phyloP scores from a whole-genome alignment of 2,888 invertebrate species.

The Choreutis nemorana region DNA sequence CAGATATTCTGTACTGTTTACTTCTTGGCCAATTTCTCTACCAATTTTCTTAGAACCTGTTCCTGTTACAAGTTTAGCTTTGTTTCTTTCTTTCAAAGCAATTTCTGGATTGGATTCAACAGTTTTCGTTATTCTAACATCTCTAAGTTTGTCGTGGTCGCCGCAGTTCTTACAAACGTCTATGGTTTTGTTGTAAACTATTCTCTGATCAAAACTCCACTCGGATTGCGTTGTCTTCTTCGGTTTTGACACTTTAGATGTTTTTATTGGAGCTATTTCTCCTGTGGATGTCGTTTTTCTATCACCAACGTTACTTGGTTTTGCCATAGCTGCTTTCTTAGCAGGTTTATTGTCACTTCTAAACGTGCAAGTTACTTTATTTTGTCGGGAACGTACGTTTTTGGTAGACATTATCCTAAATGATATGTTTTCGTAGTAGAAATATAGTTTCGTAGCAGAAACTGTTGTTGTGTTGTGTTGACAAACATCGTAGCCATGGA shows the following conservation, averaged over 20 bases:
- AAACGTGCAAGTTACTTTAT: too few species aligned
- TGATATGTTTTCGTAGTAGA: too few species aligned
- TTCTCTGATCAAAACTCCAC: slow-evolving; percentile 17
- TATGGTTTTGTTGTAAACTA: slow-evolving; percentile 5
- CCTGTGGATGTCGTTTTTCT: slow-evolving; percentile 31
- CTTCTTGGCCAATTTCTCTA: slow-evolving; percentile 7
- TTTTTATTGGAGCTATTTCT: slow-evolving; percentile 13
- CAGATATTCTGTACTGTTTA: slow-evolving; percentile 10
- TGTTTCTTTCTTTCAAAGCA: slow-evolving; percentile 1
- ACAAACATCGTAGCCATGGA: slow-evolving; percentile 18
- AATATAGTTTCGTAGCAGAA: too few species aligned
- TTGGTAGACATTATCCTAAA: too few species aligned
- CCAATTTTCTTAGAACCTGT: slow-evolving; percentile 8
- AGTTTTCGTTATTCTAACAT: slow-evolving; percentile 3
- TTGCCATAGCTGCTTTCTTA: too few species aligned
- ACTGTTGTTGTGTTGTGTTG: too few species aligned
- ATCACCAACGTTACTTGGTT: too few species aligned
- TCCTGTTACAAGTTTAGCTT: slow-evolving; percentile 3
- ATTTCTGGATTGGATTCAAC: background rate
- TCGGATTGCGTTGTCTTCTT: slow-evolving; percentile 42
- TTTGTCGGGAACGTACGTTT: too few species aligned
- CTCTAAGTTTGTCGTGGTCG: too few species aligned
- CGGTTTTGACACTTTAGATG: slow-evolving; percentile 13
- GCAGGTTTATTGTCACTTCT: too few species aligned
- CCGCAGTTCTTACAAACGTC: slow-evolving; percentile 29